These are phyloP conservation scores for Ceratothoa steindachneri DNA, from an alignment of 2,888 invertebrate genomes.

Conservation along the genomic window DNA sequence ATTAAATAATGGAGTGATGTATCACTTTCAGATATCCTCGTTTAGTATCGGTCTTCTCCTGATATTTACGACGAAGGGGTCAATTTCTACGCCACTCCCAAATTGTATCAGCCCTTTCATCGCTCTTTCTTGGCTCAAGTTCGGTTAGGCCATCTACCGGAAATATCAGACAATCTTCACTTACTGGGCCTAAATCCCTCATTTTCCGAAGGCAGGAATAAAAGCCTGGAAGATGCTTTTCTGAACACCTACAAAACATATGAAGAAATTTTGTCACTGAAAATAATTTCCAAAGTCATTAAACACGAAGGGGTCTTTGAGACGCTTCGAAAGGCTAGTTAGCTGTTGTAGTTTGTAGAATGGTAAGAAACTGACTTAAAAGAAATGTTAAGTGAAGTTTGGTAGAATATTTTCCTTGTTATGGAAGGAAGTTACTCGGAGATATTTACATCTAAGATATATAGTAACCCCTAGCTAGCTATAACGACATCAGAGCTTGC, in stretches of 20 bases:
- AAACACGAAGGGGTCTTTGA: neutral
- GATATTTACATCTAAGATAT: neutral
- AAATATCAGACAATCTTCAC: neutral
- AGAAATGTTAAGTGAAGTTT: too few species aligned
- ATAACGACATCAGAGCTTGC: neutral
- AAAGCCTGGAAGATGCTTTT: neutral
- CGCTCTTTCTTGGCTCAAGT: neutral
- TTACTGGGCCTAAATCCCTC: neutral
- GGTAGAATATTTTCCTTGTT: neutral
- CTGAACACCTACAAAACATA: neutral
- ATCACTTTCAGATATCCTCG: neutral
- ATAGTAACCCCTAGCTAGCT: neutral
- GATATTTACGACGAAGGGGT: neutral
- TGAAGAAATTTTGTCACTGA: neutral
- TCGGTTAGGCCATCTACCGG: neutral
- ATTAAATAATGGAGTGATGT: slow-evolving; percentile 7
- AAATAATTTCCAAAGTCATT: neutral
- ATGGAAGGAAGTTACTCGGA: slow-evolving; percentile 8
- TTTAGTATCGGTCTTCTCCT: neutral
- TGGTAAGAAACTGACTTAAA: neutral
- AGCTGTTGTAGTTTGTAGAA: too few species aligned
- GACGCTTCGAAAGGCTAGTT: too few species aligned
- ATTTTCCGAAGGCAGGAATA: neutral
- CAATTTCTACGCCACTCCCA: neutral
- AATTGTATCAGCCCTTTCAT: neutral